These are phyloP conservation scores for Acanthosepion lycidas DNA, from an alignment of 2,888 invertebrate genomes.

Conservation along the genomic window DNA sequence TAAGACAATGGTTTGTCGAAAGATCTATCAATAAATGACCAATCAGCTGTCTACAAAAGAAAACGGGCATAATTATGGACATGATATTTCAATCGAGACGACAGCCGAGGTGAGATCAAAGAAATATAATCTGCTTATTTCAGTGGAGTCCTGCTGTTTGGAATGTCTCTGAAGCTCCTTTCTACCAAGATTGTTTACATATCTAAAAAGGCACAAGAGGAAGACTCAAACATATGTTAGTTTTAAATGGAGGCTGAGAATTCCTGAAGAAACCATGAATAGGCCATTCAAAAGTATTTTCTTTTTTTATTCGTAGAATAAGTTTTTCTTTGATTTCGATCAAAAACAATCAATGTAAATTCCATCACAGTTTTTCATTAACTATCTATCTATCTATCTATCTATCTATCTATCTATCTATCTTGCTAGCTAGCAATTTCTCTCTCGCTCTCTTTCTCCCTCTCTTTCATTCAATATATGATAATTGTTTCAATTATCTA, in stretches of 20 bases:
- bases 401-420: too few species aligned
- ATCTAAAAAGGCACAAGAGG: background rate
- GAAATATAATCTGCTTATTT: background rate
- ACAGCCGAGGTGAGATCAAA: background rate
- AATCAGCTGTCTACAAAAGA: background rate
- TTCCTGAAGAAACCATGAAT: background rate
- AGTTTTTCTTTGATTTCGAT: background rate
- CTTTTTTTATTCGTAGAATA: background rate
- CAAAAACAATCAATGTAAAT: background rate
- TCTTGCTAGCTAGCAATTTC: background rate
- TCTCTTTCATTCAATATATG: too few species aligned
- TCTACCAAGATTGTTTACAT: background rate
- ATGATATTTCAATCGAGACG: background rate
- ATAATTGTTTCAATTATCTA: too few species aligned
- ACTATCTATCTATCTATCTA: background rate
- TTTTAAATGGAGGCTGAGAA: background rate
- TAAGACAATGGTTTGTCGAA: background rate
- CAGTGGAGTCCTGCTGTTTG: background rate
- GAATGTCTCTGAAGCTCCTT: background rate
- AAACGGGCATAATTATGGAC: background rate
- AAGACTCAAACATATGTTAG: background rate
- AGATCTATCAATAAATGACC: background rate
- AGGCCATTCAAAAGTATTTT: background rate
- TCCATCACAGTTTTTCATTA: background rate
- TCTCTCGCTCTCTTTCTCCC: background rate